phyloP scores from a whole-genome alignment of 37 sponge, comb jelly and placozoan genomes.

The Petrosia ficiformis region DNA sequence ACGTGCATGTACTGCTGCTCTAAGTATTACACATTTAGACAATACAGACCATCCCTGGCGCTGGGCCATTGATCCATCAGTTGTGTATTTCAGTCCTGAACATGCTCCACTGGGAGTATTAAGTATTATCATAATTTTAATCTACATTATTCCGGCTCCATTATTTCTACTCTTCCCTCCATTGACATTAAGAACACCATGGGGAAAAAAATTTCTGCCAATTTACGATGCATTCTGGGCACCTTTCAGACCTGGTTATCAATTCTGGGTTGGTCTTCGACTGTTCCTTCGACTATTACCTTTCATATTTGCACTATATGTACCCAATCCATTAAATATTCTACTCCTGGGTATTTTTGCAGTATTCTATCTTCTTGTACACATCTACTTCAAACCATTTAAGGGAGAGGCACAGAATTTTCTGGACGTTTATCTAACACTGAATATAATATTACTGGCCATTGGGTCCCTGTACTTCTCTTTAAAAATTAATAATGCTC shows the following conservation, averaged over 20 bases:
- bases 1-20: background rate
- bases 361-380: conserved; percentile 3
- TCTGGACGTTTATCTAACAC: conserved; percentile 22
- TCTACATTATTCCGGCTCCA: conserved; percentile 27
- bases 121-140: conserved; percentile 9
- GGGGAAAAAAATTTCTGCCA: conserved; percentile 14
- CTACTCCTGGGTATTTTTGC: conserved; percentile 6
- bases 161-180: conserved; percentile 28
- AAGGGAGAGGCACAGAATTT: conserved; percentile 11
- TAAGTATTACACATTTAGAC: background rate
- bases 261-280: conserved; percentile 58
- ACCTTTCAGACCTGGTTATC: conserved; percentile 23
- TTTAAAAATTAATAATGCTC: too few species aligned
- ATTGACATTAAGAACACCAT: background rate
- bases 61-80: conserved; percentile 39
- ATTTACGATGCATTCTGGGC: conserved; percentile 51
- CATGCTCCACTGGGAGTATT: conserved; percentile 32
- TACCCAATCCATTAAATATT: background rate
- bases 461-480: too few species aligned
- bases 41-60: background rate
- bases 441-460: conserved; percentile 14
- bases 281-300: conserved; percentile 33
- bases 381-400: conserved; percentile 24
- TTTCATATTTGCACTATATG: background rate
- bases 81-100: conserved; percentile 13